Evolutionary conservation across 2,888 invertebrate species (phyloP).

Genomic region (Agrochola macilenta): DNA sequence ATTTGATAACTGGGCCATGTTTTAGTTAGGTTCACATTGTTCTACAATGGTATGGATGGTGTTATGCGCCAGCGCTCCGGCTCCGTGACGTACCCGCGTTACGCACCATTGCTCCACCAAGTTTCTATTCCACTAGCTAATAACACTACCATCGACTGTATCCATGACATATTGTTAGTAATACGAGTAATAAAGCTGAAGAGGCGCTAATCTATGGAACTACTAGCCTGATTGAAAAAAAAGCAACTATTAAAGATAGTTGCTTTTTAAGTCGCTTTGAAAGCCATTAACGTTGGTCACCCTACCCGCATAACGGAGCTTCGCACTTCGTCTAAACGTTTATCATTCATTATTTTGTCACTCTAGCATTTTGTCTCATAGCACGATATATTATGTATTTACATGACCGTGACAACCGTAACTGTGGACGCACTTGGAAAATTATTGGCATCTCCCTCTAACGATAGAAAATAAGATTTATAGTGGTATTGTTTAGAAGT

Average conservation of each 20-base stretch:
- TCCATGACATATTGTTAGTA: constrained; percentile 50
- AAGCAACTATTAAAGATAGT: too few relatives aligned
- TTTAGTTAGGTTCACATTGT: constrained; percentile 40
- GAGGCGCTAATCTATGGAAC: too few relatives aligned
- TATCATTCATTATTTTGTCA: constrained; percentile 60
- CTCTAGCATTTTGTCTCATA: constrained; percentile 45
- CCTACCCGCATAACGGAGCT: constrained; percentile 47
- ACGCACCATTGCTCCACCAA: constrained; percentile 81
- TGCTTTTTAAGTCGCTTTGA: background rate
- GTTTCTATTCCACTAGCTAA: constrained; percentile 84
- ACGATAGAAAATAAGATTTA: constrained; percentile 33
- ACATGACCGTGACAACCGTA: constrained; percentile 47
- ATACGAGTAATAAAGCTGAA: too few relatives aligned
- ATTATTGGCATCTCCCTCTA: constrained; percentile 39
- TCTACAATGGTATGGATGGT: constrained; percentile 57
- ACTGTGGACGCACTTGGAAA: constrained; percentile 30
- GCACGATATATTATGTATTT: constrained; percentile 41
- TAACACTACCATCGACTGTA: constrained; percentile 73
- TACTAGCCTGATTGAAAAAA: too few relatives aligned
- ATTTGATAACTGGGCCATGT: constrained; percentile 32
- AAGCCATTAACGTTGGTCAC: constrained; percentile 33
- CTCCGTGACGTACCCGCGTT: constrained; percentile 78
- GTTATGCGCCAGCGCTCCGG: constrained; percentile 69
- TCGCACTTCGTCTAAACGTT: constrained; percentile 45
- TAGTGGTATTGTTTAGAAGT: constrained; percentile 38